A percentile compares a stretch with the other conserved stretches of the same genome.
Conservation (phyloP, 2,797 vertebrate species). For the Margarornis squamiger region DNA sequence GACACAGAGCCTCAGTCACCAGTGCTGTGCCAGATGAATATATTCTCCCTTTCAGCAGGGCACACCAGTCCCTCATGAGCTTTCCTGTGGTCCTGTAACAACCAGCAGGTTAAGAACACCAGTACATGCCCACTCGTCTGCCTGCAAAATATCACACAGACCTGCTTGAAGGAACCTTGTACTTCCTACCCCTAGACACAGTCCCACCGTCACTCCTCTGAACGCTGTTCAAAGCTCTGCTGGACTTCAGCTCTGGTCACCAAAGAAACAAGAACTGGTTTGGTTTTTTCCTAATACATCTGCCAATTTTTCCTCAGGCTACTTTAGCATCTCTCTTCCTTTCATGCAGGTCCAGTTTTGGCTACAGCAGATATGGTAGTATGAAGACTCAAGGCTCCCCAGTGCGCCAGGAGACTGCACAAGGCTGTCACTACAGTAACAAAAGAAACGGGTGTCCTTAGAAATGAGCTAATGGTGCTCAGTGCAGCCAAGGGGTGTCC, state of each 20-base stretch:
- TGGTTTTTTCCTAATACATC: neutral
- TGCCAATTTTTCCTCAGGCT: neutral
- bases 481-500: neutral
- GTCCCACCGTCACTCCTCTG: neutral
- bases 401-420: neutral
- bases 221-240: neutral
- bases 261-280: neutral
- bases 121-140: neutral
- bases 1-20: neutral
- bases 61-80: fast-evolving
- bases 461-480: neutral
- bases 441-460: neutral
- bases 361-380: neutral
- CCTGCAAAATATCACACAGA: neutral
- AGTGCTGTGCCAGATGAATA: neutral
- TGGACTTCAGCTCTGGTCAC: neutral
- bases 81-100: neutral
- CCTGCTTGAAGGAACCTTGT: neutral
- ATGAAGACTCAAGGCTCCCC: neutral
- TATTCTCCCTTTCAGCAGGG: neutral
- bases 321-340: neutral
- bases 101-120: neutral
- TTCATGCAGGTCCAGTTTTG: neutral
- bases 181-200: neutral
- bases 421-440: neutral